Conservation (phyloP, 2,797 vertebrate genomes). For the Valencia hispanica region DNA sequence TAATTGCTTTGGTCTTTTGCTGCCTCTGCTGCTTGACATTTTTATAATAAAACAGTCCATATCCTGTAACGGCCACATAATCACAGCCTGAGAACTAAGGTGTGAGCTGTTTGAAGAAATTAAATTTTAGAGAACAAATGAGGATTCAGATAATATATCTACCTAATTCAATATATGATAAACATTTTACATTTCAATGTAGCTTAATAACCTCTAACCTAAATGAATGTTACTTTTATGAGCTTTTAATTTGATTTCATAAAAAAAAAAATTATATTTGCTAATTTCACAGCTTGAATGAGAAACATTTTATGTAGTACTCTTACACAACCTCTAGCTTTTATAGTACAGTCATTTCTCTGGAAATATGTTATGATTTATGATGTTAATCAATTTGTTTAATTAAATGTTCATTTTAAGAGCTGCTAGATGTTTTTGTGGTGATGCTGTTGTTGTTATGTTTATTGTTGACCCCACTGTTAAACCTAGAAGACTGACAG, state of each 20-base stretch:
- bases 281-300: constrained; percentile 1
- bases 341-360: not conserved
- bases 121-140: constrained; percentile 2
- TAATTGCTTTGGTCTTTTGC: not conserved
- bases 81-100: constrained; percentile 9
- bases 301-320: not conserved
- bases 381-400: constrained; percentile 8
- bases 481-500: constrained; percentile 97
- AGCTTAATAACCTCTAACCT: not conserved
- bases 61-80: constrained; percentile 20
- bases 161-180: constrained; percentile 1
- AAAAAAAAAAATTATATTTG: no score
- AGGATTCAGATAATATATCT: constrained; percentile 12
- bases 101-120: constrained; percentile 12
- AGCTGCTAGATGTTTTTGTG: constrained; percentile 42
- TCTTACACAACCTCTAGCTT: not conserved
- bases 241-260: constrained; percentile 5
- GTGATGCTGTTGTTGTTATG: constrained; percentile 74
- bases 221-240: not conserved
- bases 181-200: not conserved
- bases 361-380: constrained; percentile 10
- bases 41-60: constrained; percentile 8
- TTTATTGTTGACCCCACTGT: constrained; percentile 87
- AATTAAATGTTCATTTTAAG: constrained; percentile 1
- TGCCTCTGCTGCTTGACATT: not conserved